Conservation (phyloP, 1,140 invertebrate genomes). For the Drosophila simulans region DNA sequence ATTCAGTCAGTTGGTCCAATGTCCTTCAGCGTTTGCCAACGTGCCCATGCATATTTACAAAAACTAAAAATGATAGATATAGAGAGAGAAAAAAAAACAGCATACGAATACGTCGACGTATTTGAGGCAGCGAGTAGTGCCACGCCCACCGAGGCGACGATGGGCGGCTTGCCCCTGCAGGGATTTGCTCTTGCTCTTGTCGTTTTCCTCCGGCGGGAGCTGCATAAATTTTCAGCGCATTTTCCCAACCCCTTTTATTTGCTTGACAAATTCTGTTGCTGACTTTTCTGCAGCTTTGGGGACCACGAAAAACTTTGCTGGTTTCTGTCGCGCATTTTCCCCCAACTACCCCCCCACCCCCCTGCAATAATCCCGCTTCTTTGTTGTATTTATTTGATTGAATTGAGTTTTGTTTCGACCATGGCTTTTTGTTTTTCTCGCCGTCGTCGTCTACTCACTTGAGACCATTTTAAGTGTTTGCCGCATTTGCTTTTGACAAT, state of each 20-base stretch:
- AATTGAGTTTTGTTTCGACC: conserved; percentile 46
- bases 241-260: conserved; percentile 25
- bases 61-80: conserved; percentile 12
- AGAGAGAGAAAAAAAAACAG: conserved; percentile 4
- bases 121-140: conserved; percentile 20
- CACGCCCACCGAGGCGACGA: conserved; percentile 29
- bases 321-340: conserved; percentile 29
- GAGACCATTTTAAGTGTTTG: conserved; percentile 77
- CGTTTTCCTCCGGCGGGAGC: conserved; percentile 28
- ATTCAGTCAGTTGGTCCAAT: conserved; percentile 41
- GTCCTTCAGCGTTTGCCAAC: conserved; percentile 66
- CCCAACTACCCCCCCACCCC: neutral
- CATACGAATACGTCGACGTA: conserved; percentile 12
- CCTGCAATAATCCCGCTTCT: neutral
- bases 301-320: conserved; percentile 43
- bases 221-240: conserved; percentile 46
- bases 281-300: conserved; percentile 56
- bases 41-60: conserved; percentile 74
- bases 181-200: conserved; percentile 38
- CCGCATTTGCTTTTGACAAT: conserved; percentile 66
- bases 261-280: conserved; percentile 52
- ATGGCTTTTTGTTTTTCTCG: conserved; percentile 26
- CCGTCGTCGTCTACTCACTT: conserved; percentile 44
- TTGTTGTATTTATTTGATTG: conserved; percentile 52
- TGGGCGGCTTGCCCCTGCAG: conserved; percentile 30